Percentiles rank a stretch among this genome's conserved stretches.
These are phyloP conservation scores for Blastomussa wellsi DNA, from an alignment of 92 coral and sea anemone genomes.

Conservation along the genomic window DNA sequence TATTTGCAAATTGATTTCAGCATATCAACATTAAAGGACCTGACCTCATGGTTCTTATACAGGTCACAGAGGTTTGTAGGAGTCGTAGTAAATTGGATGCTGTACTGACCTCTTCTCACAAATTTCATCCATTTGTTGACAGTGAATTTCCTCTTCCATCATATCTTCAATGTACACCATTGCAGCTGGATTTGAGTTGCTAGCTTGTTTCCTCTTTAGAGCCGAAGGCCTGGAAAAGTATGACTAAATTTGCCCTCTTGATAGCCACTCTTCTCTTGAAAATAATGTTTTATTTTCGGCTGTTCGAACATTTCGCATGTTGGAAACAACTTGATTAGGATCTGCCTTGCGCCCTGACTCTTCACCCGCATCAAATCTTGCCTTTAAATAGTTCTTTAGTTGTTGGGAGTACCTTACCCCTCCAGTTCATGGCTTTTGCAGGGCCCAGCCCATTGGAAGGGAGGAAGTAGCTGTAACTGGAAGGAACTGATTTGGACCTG, in stretches of 20 bases:
- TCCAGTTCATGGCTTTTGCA: slow-evolving; percentile 43
- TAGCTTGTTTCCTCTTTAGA: slow-evolving; percentile 33
- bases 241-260: slow-evolving; percentile 35
- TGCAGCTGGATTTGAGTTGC: not conserved
- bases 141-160: slow-evolving; percentile 26
- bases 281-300: slow-evolving; percentile 28
- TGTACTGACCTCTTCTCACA: slow-evolving; percentile 13
- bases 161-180: slow-evolving; percentile 12
- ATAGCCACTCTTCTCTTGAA: slow-evolving; percentile 40
- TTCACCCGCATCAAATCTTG: slow-evolving; percentile 48
- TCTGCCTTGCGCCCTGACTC: slow-evolving; percentile 41
- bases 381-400: slow-evolving; percentile 36
- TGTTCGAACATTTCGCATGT: slow-evolving; percentile 44
- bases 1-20: slow-evolving; percentile 42
- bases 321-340: slow-evolving; percentile 26
- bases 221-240: slow-evolving; percentile 36
- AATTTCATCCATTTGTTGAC: slow-evolving; percentile 28
- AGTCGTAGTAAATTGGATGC: slow-evolving; percentile 39
- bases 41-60: not conserved
- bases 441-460: slow-evolving; percentile 54
- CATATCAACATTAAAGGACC: slow-evolving; percentile 28
- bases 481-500: not conserved
- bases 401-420: slow-evolving; percentile 33
- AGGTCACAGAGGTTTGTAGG: slow-evolving; percentile 30
- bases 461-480: not conserved